Percentiles rank a stretch among this genome's conserved stretches.
Evolutionary conservation across 2,888 invertebrate genomes (phyloP).

Genomic region (Pantelozetes paolii): DNA sequence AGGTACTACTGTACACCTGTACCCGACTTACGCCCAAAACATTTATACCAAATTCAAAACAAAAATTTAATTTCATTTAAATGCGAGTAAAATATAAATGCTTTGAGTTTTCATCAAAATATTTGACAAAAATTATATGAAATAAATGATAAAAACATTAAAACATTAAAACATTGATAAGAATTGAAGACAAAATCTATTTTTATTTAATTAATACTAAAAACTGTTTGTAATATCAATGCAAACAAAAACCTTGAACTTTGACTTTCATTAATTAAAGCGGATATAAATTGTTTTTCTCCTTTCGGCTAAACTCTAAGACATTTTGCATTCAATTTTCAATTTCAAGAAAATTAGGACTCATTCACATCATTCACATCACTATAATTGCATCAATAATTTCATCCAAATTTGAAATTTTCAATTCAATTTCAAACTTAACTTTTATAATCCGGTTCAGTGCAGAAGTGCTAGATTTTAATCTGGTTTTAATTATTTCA

Average conservation of each 20-base stretch:
- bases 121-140: not conserved
- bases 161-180: not conserved
- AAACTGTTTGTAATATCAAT: not conserved
- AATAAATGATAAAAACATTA: not conserved
- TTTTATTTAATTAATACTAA: not conserved
- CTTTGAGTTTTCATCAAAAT: not conserved
- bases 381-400: not conserved
- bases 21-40: not conserved
- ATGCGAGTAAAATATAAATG: not conserved
- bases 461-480: not conserved
- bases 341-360: not conserved
- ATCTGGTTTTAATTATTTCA: not conserved
- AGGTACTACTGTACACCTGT: not conserved
- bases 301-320: not conserved
- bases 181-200: not conserved
- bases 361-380: not conserved
- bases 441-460: not conserved
- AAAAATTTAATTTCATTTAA: not conserved
- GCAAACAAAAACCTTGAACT: not conserved
- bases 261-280: conserved; percentile 27
- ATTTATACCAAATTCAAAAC: not conserved
- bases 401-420: not conserved
- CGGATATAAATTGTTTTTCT: conserved; percentile 29
- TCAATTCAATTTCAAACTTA: not conserved
- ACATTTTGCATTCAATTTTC: not conserved